Percentiles rank a stretch among this genome's conserved stretches.
phyloP scores from a whole-genome alignment of 2,797 vertebrate species.

The Gephyroberyx darwinii region DNA sequence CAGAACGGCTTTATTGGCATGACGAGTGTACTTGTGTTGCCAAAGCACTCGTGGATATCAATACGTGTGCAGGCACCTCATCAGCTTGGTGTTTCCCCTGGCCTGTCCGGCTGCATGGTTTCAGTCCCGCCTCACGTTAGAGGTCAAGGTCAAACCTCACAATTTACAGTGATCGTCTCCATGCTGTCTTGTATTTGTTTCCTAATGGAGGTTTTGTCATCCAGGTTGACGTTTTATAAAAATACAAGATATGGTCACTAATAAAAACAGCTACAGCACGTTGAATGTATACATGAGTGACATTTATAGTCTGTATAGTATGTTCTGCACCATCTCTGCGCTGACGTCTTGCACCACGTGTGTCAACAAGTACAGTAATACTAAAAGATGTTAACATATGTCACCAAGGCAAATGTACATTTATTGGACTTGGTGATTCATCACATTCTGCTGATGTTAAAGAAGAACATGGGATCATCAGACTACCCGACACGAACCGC shows the following conservation, averaged over 20 bases:
- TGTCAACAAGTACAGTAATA: not conserved
- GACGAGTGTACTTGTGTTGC: not conserved
- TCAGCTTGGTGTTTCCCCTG: conserved; percentile 6
- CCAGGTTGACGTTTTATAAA: not conserved
- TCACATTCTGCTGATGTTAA: not conserved
- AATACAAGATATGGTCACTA: too few species aligned
- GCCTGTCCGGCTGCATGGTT: not conserved
- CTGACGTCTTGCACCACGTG: too few species aligned
- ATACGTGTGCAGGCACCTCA: conserved; percentile 9
- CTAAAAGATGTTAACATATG: not conserved
- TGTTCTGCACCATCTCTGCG: not conserved
- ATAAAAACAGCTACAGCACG: too few species aligned
- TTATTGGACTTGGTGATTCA: not conserved
- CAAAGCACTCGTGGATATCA: not conserved
- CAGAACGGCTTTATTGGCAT: too few species aligned
- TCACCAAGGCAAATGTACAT: not conserved
- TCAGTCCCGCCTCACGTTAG: conserved; percentile 26
- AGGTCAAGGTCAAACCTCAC: conserved; percentile 11
- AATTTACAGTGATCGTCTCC: not conserved
- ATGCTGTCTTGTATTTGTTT: not conserved
- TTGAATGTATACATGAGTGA: too few species aligned
- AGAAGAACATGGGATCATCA: not conserved
- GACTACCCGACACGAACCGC: not conserved
- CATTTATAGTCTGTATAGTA: too few species aligned
- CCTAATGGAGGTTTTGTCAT: too few species aligned